A percentile compares a stretch with the other conserved stretches of the same genome.
These are phyloP conservation scores for Halcyon badia DNA, from an alignment of 2,797 vertebrate species.

Conservation along the genomic window DNA sequence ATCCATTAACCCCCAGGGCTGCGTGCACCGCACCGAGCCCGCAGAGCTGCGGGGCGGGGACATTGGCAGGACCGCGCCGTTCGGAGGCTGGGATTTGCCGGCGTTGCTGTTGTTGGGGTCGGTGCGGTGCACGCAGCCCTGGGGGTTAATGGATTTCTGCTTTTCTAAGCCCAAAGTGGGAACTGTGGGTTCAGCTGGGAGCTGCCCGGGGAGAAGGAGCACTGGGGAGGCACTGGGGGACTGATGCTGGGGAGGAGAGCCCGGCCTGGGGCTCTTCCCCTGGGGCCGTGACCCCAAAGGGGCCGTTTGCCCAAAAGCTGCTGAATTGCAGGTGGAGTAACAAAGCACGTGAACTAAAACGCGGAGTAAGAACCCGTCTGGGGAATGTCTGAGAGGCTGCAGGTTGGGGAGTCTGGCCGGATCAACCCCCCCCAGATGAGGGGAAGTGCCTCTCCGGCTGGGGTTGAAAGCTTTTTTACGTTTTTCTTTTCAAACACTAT, in stretches of 20 bases:
- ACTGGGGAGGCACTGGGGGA: rapidly evolving
- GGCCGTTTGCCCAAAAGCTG: background rate
- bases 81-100: no score
- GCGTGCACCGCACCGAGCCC: no score
- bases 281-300: no score
- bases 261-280: no score
- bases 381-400: background rate
- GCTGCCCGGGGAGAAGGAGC: background rate
- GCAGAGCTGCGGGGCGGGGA: no score
- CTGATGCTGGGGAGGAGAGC: rapidly evolving
- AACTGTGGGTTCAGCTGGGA: no score
- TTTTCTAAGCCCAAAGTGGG: background rate
- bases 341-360: background rate
- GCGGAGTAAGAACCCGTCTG: background rate
- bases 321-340: background rate
- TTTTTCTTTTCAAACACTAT: background rate
- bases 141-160: no score
- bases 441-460: background rate
- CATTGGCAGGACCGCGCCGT: no score
- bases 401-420: background rate
- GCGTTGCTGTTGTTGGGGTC: no score
- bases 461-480: background rate
- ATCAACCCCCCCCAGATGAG: background rate
- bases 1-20: no score
- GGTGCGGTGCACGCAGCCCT: no score